phyloP scores from a whole-genome alignment of 2,888 invertebrate genomes.

The Chouioia cunea region DNA sequence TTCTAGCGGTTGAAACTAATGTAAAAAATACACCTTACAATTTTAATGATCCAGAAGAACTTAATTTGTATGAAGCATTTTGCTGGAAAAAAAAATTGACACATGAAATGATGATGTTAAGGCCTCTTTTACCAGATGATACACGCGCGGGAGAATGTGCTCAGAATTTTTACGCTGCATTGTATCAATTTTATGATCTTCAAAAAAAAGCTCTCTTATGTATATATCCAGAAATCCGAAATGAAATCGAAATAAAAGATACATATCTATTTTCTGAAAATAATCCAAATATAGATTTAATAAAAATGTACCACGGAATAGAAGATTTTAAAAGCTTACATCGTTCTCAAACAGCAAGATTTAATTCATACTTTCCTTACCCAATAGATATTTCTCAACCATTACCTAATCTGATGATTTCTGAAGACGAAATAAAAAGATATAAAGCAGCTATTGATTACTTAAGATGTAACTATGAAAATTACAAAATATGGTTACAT shows the following conservation, averaged over 20 bases:
- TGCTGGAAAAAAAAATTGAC: slow-evolving; percentile 59
- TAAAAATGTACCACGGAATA: slow-evolving; percentile 58
- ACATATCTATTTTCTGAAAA: slow-evolving; percentile 55
- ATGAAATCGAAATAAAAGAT: slow-evolving; percentile 57
- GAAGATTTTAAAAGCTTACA: slow-evolving; percentile 58
- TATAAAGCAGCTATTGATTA: slow-evolving; percentile 56
- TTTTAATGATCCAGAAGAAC: slow-evolving; percentile 42
- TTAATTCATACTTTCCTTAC: slow-evolving; percentile 58
- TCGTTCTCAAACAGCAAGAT: slow-evolving; percentile 45
- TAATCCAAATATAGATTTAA: slow-evolving; percentile 49
- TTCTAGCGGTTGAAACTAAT: slow-evolving; percentile 23
- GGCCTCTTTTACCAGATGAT: slow-evolving; percentile 42
- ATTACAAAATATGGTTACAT: slow-evolving; percentile 42
- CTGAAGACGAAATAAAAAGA: slow-evolving; percentile 50
- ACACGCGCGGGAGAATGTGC: slow-evolving; percentile 48
- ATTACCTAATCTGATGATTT: slow-evolving; percentile 58
- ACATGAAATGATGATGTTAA: slow-evolving; percentile 56
- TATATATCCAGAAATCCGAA: slow-evolving; percentile 60
- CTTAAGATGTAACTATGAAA: slow-evolving; percentile 49
- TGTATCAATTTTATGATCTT: slow-evolving; percentile 54
- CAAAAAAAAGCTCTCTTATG: slow-evolving; percentile 60
- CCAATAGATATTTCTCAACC: slow-evolving; percentile 51
- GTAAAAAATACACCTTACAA: slow-evolving; percentile 4
- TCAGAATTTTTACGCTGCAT: slow-evolving; percentile 51
- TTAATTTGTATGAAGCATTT: slow-evolving; percentile 47